These are phyloP conservation scores for Spinus olivaceus DNA, from an alignment of 2,797 vertebrate genomes.

Conservation along the genomic window DNA sequence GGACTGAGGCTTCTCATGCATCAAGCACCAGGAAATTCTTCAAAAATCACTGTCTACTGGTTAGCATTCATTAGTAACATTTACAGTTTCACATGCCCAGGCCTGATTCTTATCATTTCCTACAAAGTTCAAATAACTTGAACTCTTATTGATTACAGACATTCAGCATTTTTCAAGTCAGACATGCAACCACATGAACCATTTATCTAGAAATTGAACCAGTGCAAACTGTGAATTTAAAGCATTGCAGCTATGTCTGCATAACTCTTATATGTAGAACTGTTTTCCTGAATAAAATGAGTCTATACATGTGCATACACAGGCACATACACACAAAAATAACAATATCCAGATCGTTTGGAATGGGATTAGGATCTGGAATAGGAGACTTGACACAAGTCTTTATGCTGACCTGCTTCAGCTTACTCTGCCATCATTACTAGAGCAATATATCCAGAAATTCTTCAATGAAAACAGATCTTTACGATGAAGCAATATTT, in stretches of 20 bases:
- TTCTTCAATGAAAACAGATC: neutral
- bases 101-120: neutral
- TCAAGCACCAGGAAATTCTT: neutral
- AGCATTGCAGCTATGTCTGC: neutral
- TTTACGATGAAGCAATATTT: neutral
- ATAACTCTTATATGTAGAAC: neutral
- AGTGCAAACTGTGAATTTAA: neutral
- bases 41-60: neutral
- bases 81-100: neutral
- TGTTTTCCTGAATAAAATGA: neutral
- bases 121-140: neutral
- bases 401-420: neutral
- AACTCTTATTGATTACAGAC: neutral
- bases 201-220: neutral
- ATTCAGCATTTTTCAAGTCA: neutral
- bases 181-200: neutral
- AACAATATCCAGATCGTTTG: neutral
- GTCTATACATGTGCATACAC: accelerated
- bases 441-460: neutral
- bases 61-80: neutral
- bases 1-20: neutral
- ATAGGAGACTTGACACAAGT: neutral
- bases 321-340: neutral
- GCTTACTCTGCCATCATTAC: neutral
- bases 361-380: neutral